These are phyloP conservation scores for Oplegnathus fasciatus DNA, from an alignment of 2,113 vertebrate species.

Conservation along the genomic window DNA sequence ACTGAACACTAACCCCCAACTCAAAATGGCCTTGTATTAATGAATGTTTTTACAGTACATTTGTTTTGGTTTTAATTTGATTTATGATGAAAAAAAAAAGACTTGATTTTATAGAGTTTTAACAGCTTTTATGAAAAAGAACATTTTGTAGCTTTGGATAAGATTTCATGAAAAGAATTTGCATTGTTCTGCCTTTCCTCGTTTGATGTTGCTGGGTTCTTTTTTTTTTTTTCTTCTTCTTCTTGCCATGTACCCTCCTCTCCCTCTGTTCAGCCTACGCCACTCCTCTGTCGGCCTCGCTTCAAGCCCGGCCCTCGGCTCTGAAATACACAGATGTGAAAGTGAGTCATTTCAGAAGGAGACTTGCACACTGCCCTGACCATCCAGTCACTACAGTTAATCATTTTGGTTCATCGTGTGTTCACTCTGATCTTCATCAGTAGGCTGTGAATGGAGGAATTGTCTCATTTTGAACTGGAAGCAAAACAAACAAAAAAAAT, in stretches of 20 bases:
- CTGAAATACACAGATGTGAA: slow-evolving; percentile 38
- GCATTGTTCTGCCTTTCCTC: slow-evolving; percentile 40
- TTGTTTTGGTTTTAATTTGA: slow-evolving; percentile 59
- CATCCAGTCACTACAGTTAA: neutral
- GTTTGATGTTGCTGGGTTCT: neutral
- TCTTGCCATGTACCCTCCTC: slow-evolving; percentile 25
- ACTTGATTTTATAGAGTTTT: slow-evolving; percentile 74
- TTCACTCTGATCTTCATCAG: neutral
- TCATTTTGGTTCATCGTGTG: neutral
- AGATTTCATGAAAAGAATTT: slow-evolving; percentile 49
- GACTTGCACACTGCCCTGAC: slow-evolving; percentile 24
- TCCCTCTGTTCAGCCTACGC: slow-evolving; percentile 6
- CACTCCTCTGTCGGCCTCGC: slow-evolving; percentile 14
- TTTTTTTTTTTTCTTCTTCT: neutral
- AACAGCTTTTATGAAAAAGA: slow-evolving; percentile 69
- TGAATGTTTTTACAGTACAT: slow-evolving; percentile 81
- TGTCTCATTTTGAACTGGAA: slow-evolving; percentile 58
- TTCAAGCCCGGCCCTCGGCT: slow-evolving; percentile 19
- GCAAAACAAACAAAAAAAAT: slow-evolving; percentile 36
- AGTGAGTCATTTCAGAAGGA: slow-evolving; percentile 4
- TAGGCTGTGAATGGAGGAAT: neutral
- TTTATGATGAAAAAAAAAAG: slow-evolving; percentile 38
- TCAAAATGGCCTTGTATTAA: slow-evolving; percentile 83
- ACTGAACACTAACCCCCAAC: slow-evolving; percentile 70
- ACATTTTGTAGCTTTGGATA: slow-evolving; percentile 75